These are phyloP conservation scores for Cyprinodon tularosa DNA, from an alignment of 2,113 vertebrate genomes.

Conservation along the genomic window DNA sequence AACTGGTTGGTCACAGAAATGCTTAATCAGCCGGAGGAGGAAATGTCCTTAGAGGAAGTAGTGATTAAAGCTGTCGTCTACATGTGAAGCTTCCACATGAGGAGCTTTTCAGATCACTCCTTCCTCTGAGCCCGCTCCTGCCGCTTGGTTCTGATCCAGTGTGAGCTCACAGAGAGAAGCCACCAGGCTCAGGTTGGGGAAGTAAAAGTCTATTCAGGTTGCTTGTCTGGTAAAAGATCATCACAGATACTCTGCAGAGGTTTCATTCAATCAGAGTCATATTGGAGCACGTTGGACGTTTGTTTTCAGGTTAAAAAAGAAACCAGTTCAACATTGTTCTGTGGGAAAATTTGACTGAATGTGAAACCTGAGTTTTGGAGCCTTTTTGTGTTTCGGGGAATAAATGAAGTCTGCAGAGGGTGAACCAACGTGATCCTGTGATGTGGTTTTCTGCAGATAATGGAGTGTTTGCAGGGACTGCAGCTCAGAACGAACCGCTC, in stretches of 20 bases:
- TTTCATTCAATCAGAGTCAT: not conserved
- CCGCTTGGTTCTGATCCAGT: too few relatives aligned
- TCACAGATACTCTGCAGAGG: accelerated
- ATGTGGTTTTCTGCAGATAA: not conserved
- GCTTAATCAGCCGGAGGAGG: not conserved
- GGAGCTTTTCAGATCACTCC: not conserved
- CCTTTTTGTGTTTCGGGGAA: not conserved
- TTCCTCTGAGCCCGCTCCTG: too few relatives aligned
- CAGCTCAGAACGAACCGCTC: not conserved
- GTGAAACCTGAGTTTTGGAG: too few relatives aligned
- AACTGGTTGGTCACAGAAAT: not conserved
- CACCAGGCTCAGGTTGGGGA: not conserved
- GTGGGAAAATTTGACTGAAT: too few relatives aligned
- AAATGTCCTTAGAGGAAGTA: not conserved
- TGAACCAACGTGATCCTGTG: not conserved
- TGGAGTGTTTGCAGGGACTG: too few relatives aligned
- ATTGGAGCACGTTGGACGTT: not conserved
- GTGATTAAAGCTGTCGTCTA: not conserved
- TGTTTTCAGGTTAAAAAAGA: not conserved
- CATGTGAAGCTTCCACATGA: not conserved
- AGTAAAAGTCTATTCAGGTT: not conserved
- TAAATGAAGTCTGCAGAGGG: not conserved
- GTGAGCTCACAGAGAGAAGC: not conserved
- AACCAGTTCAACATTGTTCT: too few relatives aligned
- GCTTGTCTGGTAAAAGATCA: accelerated